Percentiles rank a stretch among this genome's conserved stretches.
phyloP scores from a whole-genome alignment of 2,888 invertebrate species.

The Lamellibrachia satsuma region DNA sequence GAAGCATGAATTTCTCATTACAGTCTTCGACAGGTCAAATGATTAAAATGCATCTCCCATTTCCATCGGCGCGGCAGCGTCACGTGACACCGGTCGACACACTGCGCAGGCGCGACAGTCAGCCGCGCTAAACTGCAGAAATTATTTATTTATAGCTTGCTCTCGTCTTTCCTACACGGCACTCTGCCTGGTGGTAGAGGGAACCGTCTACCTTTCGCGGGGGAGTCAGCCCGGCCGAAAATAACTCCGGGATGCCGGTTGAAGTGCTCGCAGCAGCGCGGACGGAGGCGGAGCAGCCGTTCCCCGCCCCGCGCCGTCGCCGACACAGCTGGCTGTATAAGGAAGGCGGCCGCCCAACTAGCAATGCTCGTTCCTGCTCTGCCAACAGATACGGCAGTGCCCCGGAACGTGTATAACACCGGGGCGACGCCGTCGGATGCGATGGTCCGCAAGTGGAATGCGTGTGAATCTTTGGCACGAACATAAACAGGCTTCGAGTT shows the following conservation, averaged over 20 bases:
- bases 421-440: not conserved
- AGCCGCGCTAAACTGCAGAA: not conserved
- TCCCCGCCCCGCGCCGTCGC: not conserved
- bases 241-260: not conserved
- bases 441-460: slow-evolving; percentile 13
- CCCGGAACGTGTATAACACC: slow-evolving; percentile 4
- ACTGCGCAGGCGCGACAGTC: not conserved
- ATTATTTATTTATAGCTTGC: not conserved
- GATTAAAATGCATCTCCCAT: slow-evolving; percentile 12
- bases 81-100: not conserved
- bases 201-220: slow-evolving; percentile 10
- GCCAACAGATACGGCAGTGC: slow-evolving; percentile 13
- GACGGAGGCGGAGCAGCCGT: not conserved
- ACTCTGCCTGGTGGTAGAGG: not conserved
- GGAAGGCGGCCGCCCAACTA: not conserved
- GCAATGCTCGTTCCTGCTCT: slow-evolving; percentile 11
- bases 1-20: slow-evolving; percentile 6
- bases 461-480: not conserved
- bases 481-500: not conserved
- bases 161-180: not conserved
- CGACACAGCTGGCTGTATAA: not conserved
- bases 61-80: not conserved
- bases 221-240: not conserved
- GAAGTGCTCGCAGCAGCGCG: not conserved
- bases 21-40: slow-evolving; percentile 17